A percentile compares a stretch with the other conserved stretches of the same genome.
Evolutionary conservation across 1,140 invertebrate species (phyloP).

Genomic region (Ganaspis sp.): DNA sequence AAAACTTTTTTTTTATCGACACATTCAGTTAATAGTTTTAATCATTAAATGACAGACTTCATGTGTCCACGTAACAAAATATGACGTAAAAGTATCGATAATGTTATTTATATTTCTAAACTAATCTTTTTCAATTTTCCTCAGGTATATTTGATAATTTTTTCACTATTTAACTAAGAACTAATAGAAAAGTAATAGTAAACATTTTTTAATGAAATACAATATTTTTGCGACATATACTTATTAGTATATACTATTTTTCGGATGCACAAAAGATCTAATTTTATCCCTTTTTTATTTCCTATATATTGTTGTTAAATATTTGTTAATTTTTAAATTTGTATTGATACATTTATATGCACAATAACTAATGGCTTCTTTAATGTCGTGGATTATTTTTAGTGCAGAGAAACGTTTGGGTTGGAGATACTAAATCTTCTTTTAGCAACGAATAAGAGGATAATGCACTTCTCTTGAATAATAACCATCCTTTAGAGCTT

Average conservation of each 20-base stretch:
- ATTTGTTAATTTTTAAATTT: neutral
- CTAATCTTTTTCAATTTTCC: neutral
- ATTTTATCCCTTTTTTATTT: neutral
- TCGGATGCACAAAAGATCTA: neutral
- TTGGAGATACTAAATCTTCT: constrained; percentile 14
- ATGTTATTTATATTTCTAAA: neutral
- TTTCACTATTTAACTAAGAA: neutral
- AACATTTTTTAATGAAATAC: too few relatives aligned
- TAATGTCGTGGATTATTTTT: neutral
- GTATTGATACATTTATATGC: neutral
- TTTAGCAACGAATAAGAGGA: constrained; percentile 22
- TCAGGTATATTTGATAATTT: neutral
- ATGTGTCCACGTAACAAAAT: neutral
- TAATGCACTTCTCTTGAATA: constrained; percentile 31
- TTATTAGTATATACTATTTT: too few relatives aligned
- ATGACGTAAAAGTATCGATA: neutral
- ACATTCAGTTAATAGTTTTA: too few relatives aligned
- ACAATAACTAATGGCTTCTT: neutral
- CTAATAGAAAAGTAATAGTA: neutral
- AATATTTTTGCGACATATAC: too few relatives aligned
- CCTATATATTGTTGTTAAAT: neutral
- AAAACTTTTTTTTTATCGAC: too few relatives aligned
- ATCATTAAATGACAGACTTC: neutral
- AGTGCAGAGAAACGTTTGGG: constrained; percentile 15
- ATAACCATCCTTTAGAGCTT: neutral